These are phyloP conservation scores for Panthera uncia DNA, from an alignment of 2,113 vertebrate species.

Conservation along the genomic window DNA sequence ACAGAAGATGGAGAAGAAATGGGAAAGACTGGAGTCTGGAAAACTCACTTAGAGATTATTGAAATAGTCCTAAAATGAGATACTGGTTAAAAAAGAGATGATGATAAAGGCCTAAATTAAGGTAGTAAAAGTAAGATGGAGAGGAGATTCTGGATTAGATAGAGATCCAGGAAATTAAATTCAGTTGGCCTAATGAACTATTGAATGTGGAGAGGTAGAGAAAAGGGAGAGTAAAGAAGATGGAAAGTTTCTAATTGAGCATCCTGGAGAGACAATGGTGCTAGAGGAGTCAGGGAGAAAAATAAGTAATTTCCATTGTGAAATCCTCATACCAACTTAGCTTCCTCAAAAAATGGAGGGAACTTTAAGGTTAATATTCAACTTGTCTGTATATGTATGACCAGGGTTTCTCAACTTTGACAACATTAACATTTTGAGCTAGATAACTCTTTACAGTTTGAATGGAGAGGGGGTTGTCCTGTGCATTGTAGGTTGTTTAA, in stretches of 20 bases:
- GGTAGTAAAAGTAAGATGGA: background rate
- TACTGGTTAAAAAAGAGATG: background rate
- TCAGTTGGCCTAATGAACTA: background rate
- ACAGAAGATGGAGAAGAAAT: background rate
- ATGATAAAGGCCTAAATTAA: background rate
- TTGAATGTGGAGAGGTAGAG: background rate
- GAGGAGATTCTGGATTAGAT: background rate
- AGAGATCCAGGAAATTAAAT: background rate
- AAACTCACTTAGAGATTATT: background rate
- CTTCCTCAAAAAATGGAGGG: background rate
- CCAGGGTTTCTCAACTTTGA: background rate
- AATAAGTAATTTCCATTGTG: background rate
- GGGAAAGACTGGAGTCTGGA: background rate
- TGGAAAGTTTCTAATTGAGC: background rate
- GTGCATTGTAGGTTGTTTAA: background rate
- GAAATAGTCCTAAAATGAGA: background rate
- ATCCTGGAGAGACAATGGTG: background rate
- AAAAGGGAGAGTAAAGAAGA: background rate
- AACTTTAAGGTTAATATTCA: background rate
- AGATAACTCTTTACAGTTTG: background rate
- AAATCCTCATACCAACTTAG: background rate
- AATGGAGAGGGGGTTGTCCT: fast-evolving
- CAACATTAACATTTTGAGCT: background rate
- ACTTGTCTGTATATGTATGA: background rate
- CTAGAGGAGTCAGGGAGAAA: background rate